These are phyloP conservation scores for Nipponacmea schrenckii DNA, from an alignment of 2,888 invertebrate genomes.

Conservation along the genomic window DNA sequence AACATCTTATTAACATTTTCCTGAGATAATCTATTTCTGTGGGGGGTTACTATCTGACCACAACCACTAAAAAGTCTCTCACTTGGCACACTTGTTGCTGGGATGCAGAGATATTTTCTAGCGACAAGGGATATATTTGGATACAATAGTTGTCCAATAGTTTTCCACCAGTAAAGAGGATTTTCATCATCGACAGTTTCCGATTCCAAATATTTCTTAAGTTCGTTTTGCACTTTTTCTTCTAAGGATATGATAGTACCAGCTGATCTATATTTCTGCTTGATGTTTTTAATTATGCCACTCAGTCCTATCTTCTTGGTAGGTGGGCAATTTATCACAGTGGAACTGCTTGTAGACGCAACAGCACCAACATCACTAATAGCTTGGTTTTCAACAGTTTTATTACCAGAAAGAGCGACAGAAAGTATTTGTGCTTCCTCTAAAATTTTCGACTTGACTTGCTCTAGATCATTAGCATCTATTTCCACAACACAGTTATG, in stretches of 20 bases:
- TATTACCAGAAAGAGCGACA: neutral
- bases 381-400: neutral
- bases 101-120: neutral
- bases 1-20: no score
- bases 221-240: neutral
- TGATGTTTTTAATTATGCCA: neutral
- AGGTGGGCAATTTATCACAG: neutral
- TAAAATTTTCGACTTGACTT: neutral
- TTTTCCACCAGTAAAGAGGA: neutral
- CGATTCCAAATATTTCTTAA: neutral
- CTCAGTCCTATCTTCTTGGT: neutral
- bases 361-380: no score
- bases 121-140: no score
- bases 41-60: no score
- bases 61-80: no score
- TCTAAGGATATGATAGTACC: neutral
- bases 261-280: neutral
- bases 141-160: neutral
- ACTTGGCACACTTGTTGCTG: no score
- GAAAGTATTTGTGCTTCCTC: neutral
- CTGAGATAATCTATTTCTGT: no score
- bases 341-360: neutral
- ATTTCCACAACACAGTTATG: neutral
- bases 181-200: neutral
- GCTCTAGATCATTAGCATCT: no score